Evolutionary conservation across 2,113 vertebrate genomes (phyloP).

Genomic region (Sterrhoptilus dennistouni): DNA sequence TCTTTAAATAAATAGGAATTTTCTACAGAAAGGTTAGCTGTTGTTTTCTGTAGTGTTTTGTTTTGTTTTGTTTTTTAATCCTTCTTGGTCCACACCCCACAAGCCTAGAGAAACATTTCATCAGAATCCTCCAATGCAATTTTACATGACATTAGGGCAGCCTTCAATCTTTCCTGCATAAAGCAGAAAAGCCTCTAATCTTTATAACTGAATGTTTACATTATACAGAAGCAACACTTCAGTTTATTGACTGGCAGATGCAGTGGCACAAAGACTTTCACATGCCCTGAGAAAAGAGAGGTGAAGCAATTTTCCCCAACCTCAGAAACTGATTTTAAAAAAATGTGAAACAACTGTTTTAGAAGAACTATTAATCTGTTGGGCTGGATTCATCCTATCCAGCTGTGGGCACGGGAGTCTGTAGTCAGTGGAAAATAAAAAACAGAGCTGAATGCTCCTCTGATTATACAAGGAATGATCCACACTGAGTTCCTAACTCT

Average conservation of each 20-base stretch:
- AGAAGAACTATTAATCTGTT: not conserved
- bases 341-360: not conserved
- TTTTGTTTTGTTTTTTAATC: not conserved
- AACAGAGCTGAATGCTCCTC: not conserved
- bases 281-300: not conserved
- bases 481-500: not conserved
- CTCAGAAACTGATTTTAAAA: not conserved
- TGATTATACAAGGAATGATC: accelerated
- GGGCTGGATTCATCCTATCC: not conserved
- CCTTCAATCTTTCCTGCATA: not conserved
- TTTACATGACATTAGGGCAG: not conserved
- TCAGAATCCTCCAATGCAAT: not conserved
- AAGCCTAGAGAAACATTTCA: not conserved
- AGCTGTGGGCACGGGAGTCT: not conserved
- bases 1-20: not conserved
- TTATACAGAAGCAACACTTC: not conserved
- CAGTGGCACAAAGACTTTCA: not conserved
- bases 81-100: accelerated
- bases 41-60: accelerated
- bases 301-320: not conserved
- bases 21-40: not conserved
- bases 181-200: not conserved
- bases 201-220: not conserved
- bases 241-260: not conserved
- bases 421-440: not conserved